Evolutionary conservation across 1,140 invertebrate genomes (phyloP).

Genomic region (Atta colombica): DNA sequence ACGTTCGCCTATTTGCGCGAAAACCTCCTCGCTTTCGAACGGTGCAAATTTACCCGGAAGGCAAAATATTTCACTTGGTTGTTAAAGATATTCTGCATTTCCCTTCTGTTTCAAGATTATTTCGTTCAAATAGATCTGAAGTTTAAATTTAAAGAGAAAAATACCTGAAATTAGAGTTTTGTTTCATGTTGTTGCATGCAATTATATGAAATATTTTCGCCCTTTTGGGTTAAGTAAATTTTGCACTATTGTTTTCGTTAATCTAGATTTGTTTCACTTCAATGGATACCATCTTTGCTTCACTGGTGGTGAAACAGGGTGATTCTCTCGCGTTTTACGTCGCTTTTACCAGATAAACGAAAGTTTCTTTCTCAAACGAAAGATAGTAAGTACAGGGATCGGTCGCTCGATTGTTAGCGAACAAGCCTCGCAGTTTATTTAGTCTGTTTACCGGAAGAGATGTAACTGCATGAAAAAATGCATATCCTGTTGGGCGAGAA

Average conservation of each 20-base stretch:
- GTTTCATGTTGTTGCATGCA: not conserved
- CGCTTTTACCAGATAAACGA: not conserved
- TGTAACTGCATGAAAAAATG: constrained; percentile 52
- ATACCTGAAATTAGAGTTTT: not conserved
- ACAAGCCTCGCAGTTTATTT: constrained; percentile 32
- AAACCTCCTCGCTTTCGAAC: not conserved
- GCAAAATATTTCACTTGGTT: not conserved
- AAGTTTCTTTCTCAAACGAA: constrained; percentile 1
- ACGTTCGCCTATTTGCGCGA: not conserved
- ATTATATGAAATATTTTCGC: constrained; percentile 21
- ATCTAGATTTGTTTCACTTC: constrained; percentile 20
- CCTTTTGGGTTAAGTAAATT: constrained; percentile 8
- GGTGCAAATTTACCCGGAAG: not conserved
- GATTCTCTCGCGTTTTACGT: constrained; percentile 23
- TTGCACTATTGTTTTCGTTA: not conserved
- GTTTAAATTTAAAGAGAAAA: not conserved
- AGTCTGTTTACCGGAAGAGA: constrained; percentile 39
- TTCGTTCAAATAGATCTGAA: not conserved
- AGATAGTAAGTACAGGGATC: not conserved
- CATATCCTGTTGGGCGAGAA: constrained; percentile 24
- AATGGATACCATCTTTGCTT: not conserved
- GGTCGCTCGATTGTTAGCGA: constrained; percentile 20
- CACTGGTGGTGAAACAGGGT: not conserved
- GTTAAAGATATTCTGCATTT: constrained; percentile 6
- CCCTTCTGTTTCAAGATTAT: constrained; percentile 2